phyloP scores from a whole-genome alignment of 2,888 invertebrate genomes.

The Anthophora plumipes region DNA sequence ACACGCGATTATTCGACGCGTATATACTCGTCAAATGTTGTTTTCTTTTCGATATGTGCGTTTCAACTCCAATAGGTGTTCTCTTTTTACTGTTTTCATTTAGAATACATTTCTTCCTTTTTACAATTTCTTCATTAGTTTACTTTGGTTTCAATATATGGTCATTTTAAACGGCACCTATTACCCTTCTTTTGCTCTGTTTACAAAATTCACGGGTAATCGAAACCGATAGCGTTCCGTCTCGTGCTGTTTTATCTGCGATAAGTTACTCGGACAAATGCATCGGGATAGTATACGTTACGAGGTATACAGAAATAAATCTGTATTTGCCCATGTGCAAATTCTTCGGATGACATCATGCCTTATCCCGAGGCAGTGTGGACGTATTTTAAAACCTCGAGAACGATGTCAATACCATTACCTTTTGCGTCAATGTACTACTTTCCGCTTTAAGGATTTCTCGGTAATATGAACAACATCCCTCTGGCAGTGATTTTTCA shows the following conservation, averaged over 20 bases:
- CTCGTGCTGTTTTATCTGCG: neutral
- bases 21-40: too few species aligned
- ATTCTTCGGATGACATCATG: slow-evolving; percentile 52
- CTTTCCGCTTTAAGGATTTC: slow-evolving; percentile 3
- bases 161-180: neutral
- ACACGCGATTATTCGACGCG: neutral
- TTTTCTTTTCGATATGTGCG: neutral
- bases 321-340: slow-evolving; percentile 28
- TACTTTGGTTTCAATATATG: too few species aligned
- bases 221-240: neutral
- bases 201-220: neutral
- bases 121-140: too few species aligned
- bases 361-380: slow-evolving; percentile 12
- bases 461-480: neutral
- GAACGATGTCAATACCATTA: slow-evolving; percentile 42
- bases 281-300: too few species aligned
- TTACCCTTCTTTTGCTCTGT: neutral
- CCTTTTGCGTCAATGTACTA: slow-evolving; percentile 26
- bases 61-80: neutral
- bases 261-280: neutral
- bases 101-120: too few species aligned
- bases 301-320: slow-evolving; percentile 1
- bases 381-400: slow-evolving; percentile 31
- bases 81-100: neutral
- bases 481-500: neutral